A percentile compares a stretch with the other conserved stretches of the same genome.
These are phyloP conservation scores for Erannis defoliaria DNA, from an alignment of 2,888 invertebrate genomes.

Conservation along the genomic window DNA sequence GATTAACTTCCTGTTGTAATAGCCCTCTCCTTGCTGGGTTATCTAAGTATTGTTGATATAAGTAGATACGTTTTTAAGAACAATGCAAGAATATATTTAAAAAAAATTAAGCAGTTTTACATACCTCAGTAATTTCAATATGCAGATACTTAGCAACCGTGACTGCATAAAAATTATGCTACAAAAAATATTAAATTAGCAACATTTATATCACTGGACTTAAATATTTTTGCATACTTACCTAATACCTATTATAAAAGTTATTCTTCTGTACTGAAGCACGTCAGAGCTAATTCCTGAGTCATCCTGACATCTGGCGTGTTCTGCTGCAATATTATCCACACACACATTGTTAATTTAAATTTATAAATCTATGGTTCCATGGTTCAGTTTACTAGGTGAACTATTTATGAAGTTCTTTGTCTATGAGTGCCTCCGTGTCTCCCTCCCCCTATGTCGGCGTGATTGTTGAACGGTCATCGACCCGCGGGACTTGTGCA, in stretches of 20 bases:
- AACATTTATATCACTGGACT: too few species aligned
- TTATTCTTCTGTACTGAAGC: too few species aligned
- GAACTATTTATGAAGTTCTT: conserved; percentile 47
- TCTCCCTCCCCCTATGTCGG: conserved; percentile 50
- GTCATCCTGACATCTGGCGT: neutral
- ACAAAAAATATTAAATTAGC: too few species aligned
- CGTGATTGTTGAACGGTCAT: conserved; percentile 70
- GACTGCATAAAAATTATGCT: too few species aligned
- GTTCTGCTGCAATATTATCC: neutral
- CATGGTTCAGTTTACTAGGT: conserved; percentile 20
- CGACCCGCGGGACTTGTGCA: conserved; percentile 67
- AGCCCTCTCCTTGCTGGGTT: conserved; percentile 6
- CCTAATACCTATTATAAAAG: too few species aligned
- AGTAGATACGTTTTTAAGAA: neutral
- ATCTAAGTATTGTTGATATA: neutral
- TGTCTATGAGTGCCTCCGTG: conserved; percentile 57
- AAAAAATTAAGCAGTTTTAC: too few species aligned
- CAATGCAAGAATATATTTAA: too few species aligned
- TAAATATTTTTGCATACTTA: too few species aligned
- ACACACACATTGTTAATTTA: neutral
- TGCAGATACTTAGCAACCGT: too few species aligned
- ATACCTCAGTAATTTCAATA: too few species aligned
- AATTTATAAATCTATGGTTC: neutral
- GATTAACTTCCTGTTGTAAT: conserved; percentile 57
- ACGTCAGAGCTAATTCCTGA: neutral